Evolutionary conservation across 2,888 invertebrate species (phyloP).

Genomic region (Aphrophora alni): DNA sequence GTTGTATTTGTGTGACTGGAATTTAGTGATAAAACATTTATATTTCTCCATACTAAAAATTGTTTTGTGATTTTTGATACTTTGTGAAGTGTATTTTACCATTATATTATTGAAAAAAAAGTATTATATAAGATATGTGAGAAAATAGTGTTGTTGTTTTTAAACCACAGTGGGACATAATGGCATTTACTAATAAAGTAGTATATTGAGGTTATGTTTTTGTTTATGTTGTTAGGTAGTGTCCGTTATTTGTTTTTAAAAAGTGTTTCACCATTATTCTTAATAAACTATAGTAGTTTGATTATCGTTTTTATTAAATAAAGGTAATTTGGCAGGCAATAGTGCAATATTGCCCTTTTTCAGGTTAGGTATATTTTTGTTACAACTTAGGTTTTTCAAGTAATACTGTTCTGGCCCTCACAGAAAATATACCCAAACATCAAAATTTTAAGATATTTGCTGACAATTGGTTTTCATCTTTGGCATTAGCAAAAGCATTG

Average conservation of each 20-base stretch:
- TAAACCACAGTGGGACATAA: not conserved
- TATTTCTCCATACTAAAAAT: not conserved
- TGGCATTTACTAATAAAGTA: not conserved
- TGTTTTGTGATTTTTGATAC: not conserved
- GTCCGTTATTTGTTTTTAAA: not conserved
- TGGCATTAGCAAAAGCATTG: conserved; percentile 33
- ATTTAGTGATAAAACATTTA: no score
- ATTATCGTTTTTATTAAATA: not conserved
- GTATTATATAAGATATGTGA: not conserved
- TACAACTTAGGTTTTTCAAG: conserved; percentile 48
- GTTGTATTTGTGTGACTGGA: not conserved
- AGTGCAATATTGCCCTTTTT: not conserved
- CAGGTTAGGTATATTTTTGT: not conserved
- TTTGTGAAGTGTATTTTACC: not conserved
- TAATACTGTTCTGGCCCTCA: conserved; percentile 45
- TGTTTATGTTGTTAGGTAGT: not conserved
- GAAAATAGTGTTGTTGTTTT: not conserved
- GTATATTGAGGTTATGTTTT: not conserved
- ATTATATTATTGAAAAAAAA: no score
- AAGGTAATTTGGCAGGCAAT: not conserved
- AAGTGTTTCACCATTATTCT: not conserved
- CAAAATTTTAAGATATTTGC: conserved; percentile 40
- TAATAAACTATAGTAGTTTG: not conserved
- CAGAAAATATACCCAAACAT: conserved; percentile 36
- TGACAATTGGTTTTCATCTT: conserved; percentile 43